Conservation (phyloP, 1,140 invertebrate species). For the Anoplolepis gracilipes region DNA sequence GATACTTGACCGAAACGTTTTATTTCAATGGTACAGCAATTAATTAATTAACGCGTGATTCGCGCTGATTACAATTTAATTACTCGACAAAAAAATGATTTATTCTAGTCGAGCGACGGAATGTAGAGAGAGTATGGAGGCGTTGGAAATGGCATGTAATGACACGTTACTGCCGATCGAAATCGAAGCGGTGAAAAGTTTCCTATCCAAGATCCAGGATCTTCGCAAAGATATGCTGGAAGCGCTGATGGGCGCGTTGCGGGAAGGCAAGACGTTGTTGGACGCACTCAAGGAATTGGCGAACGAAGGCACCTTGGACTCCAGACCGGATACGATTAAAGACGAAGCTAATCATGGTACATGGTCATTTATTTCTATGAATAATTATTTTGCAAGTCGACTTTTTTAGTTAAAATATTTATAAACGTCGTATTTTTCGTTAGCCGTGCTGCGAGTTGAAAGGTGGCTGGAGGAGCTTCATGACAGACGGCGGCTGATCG, state of each 20-base stretch:
- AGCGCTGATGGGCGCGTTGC: conserved; percentile 91
- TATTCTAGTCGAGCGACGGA: conserved; percentile 88
- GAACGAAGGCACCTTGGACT: conserved; percentile 90
- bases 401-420: not conserved
- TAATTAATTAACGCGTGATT: not conserved
- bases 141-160: conserved; percentile 89
- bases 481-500: conserved; percentile 90
- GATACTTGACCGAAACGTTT: conserved; percentile 91
- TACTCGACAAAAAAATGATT: conserved; percentile 15
- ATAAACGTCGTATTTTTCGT: conserved; percentile 32
- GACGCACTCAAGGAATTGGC: conserved; percentile 89
- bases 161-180: conserved; percentile 89
- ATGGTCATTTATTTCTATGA: not conserved
- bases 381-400: not conserved
- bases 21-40: conserved; percentile 88
- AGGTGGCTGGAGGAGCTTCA: conserved; percentile 92
- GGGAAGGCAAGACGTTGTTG: conserved; percentile 92
- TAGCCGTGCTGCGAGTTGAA: conserved; percentile 90
- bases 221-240: conserved; percentile 90
- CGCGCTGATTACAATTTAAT: not conserved
- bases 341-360: conserved; percentile 88
- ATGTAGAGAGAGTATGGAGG: conserved; percentile 90
- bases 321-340: conserved; percentile 90
- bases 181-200: conserved; percentile 89
- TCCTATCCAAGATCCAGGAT: conserved; percentile 89